A percentile compares a stretch with the other conserved stretches of the same genome.
Evolutionary conservation across 2,888 invertebrate genomes (phyloP).

Genomic region (Phalera bucephala): DNA sequence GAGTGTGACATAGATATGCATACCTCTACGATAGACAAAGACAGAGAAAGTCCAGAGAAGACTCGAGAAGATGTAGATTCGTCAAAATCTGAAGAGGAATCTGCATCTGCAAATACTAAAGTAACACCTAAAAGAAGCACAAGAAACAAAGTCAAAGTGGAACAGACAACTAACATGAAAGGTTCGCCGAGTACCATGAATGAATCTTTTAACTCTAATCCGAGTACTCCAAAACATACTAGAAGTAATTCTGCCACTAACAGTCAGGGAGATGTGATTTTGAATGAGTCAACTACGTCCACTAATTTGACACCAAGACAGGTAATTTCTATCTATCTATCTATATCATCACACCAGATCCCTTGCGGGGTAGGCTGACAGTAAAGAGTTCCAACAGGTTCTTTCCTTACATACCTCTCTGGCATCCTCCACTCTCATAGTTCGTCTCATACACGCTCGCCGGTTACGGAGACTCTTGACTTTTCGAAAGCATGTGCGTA

Average conservation of each 20-base stretch:
- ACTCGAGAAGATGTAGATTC: not conserved
- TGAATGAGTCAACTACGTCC: conserved; percentile 47
- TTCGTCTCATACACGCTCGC: too few relatives aligned
- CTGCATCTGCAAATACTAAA: conserved; percentile 7
- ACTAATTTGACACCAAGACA: conserved; percentile 67
- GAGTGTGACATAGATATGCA: too few relatives aligned
- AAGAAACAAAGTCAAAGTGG: conserved; percentile 44
- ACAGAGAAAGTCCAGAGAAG: too few relatives aligned
- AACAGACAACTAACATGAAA: conserved; percentile 44
- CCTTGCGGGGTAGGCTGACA: too few relatives aligned
- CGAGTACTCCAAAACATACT: conserved; percentile 52
- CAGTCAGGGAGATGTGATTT: conserved; percentile 48
- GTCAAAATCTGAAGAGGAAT: conserved; percentile 1
- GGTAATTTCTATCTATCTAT: too few relatives aligned
- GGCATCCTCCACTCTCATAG: too few relatives aligned
- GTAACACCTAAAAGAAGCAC: conserved; percentile 54
- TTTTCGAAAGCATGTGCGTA: too few relatives aligned
- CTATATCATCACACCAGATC: too few relatives aligned
- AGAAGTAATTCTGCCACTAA: conserved; percentile 50
- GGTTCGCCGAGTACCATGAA: conserved; percentile 44
- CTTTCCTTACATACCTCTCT: too few relatives aligned
- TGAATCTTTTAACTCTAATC: conserved; percentile 46
- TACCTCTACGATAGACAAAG: too few relatives aligned
- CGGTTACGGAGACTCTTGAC: too few relatives aligned
- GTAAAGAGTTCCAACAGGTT: too few relatives aligned